phyloP scores from a whole-genome alignment of 2,797 vertebrate species.

The Tiaroga cobitis region DNA sequence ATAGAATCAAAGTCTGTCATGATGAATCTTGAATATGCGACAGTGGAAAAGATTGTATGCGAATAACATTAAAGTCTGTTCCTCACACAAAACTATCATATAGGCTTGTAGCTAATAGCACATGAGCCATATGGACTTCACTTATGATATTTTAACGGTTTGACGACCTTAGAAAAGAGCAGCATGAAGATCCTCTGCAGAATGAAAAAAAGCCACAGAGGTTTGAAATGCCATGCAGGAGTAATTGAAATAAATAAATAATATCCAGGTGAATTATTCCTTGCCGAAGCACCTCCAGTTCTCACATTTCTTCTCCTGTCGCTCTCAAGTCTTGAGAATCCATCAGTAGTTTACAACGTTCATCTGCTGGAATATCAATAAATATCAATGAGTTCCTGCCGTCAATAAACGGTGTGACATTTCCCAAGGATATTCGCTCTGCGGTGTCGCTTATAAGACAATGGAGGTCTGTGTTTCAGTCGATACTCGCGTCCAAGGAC shows the following conservation, averaged over 20 bases:
- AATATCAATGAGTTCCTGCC: slow-evolving; percentile 41
- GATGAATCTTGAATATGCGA: too few relatives aligned
- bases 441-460: slow-evolving; percentile 32
- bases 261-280: background rate
- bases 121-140: too few relatives aligned
- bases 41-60: too few relatives aligned
- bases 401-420: slow-evolving; percentile 43
- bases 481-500: slow-evolving; percentile 30
- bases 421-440: slow-evolving; percentile 19
- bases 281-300: background rate
- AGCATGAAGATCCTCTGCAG: too few relatives aligned
- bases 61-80: too few relatives aligned
- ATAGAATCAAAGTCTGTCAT: background rate
- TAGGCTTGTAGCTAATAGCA: too few relatives aligned
- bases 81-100: too few relatives aligned
- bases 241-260: background rate
- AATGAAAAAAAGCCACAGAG: background rate
- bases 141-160: too few relatives aligned
- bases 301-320: background rate
- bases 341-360: background rate
- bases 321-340: background rate
- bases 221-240: background rate
- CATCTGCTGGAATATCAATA: slow-evolving; percentile 45
- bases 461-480: background rate
- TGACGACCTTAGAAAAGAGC: too few relatives aligned